Evolutionary conservation across 2,113 vertebrate genomes (phyloP), one percentile per base, ranked within the genome.

Genomic region (Pantherophis guttatus): DNA sequence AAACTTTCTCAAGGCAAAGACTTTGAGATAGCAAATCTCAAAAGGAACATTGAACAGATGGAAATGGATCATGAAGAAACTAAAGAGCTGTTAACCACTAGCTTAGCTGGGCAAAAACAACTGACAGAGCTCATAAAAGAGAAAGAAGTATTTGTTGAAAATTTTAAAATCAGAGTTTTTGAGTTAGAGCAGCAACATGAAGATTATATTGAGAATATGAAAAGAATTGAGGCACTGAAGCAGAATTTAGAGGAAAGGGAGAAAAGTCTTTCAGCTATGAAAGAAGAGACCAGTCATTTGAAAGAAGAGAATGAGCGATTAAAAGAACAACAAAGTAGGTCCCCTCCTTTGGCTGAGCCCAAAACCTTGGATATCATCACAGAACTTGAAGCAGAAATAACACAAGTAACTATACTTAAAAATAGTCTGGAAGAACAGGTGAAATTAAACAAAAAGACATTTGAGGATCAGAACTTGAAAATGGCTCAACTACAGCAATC

Each of bases 221-320:
- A 97, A 91, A 98, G 98, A 70, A 97, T 92, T 12, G 98, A 98
- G 53, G 54, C 92, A 33, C 96, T 99, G 86, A 98, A 96, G 92
- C 98, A 97, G 92, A 97, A 93, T 0, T 70, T 99, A 12, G 99
- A 99, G 88, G 99, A 99, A 91, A 99, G 98, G 95, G 99, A 99
- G 55, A 98, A 96, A 94, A 98, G 97, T 92, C 97, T 99, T 88
- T 98, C 98, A 0, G 95, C 96, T 15, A 99, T 99, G 99, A 99
- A 99, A 93, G 99, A 99, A 95, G 98, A 99, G 96, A 99, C 99
- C 95, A 99, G 98, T 94, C 99, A 99, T 93, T 96, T 99, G 87
- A 99, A 99, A 90, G 99, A 99, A 96, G 99, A 99, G 96, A 98
- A 99, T 0, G 99, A 99, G 65, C 97, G 98, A 0, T 92, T 99